phyloP scores from a whole-genome alignment of 2,888 invertebrate species.

The Busseola fusca region DNA sequence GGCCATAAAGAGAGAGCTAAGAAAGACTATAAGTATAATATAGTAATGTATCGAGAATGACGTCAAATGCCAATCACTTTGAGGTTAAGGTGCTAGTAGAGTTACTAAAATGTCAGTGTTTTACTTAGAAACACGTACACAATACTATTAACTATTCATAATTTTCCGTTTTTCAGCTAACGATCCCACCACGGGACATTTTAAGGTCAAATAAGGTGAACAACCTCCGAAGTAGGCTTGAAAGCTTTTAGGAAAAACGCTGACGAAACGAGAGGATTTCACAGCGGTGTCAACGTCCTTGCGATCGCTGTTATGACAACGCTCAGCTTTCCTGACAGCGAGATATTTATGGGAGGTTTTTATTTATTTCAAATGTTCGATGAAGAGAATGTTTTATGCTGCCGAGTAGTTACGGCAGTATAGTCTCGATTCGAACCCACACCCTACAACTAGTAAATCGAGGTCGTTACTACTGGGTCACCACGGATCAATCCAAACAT shows the following conservation, averaged over 20 bases:
- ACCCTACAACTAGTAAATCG: too few species aligned
- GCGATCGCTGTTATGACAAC: slow-evolving; percentile 19
- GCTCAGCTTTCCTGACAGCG: slow-evolving; percentile 4
- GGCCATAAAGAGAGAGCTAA: slow-evolving; percentile 37
- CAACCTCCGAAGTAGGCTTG: slow-evolving; percentile 32
- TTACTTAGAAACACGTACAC: slow-evolving; percentile 3
- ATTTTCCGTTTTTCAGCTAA: slow-evolving; percentile 34
- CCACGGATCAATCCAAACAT: neutral
- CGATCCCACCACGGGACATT: slow-evolving; percentile 18
- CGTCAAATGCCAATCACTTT: slow-evolving; percentile 52
- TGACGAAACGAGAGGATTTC: slow-evolving; percentile 32
- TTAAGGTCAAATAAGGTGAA: slow-evolving; percentile 30
- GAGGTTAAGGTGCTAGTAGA: slow-evolving; percentile 15
- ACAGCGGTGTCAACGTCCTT: slow-evolving; percentile 25
- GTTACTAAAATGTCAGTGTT: slow-evolving; percentile 22
- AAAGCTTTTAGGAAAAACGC: slow-evolving; percentile 37
- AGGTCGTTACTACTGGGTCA: too few species aligned
- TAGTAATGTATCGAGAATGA: slow-evolving; percentile 35
- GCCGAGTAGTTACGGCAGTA: neutral
- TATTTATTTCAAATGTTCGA: slow-evolving; percentile 1
- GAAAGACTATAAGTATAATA: slow-evolving; percentile 25
- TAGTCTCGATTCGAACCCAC: too few species aligned
- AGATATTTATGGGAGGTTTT: neutral
- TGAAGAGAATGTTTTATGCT: neutral
- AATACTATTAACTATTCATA: slow-evolving; percentile 16